Evolutionary conservation across 23 tunicate genomes (phyloP).

Genomic region (Halocynthia roretzi): DNA sequence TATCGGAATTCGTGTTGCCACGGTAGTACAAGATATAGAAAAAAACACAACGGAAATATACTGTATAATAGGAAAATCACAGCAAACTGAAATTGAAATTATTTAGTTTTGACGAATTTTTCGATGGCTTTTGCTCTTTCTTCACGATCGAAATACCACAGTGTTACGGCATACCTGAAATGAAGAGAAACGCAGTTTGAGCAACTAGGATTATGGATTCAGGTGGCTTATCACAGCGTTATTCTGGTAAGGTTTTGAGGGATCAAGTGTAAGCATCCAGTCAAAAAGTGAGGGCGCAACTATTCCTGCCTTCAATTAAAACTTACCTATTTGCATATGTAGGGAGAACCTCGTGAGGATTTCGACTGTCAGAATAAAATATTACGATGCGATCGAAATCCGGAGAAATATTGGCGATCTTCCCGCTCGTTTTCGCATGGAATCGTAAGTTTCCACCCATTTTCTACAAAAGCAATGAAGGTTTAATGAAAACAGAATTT

Average conservation of each 20-base stretch:
- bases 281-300: no score
- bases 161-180: constrained; percentile 71
- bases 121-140: constrained; percentile 39
- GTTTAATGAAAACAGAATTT: not conserved
- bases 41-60: no score
- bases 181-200: not conserved
- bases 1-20: no score
- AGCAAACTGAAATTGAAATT: no score
- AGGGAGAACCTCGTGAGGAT: constrained; percentile 75
- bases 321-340: constrained; percentile 44
- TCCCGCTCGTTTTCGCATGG: constrained; percentile 17
- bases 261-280: no score
- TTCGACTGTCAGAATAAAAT: constrained; percentile 57
- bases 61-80: no score
- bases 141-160: constrained; percentile 78
- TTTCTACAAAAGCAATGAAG: constrained; percentile 19
- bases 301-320: no score
- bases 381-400: constrained; percentile 48
- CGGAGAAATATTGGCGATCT: constrained; percentile 39
- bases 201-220: not conserved
- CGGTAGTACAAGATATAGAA: no score
- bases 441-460: constrained; percentile 63
- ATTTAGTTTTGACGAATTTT: no score
- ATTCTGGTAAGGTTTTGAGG: no score
- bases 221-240: no score